Conservation (phyloP, 2,797 vertebrate species). For the Dendrocincla fuliginosa region DNA sequence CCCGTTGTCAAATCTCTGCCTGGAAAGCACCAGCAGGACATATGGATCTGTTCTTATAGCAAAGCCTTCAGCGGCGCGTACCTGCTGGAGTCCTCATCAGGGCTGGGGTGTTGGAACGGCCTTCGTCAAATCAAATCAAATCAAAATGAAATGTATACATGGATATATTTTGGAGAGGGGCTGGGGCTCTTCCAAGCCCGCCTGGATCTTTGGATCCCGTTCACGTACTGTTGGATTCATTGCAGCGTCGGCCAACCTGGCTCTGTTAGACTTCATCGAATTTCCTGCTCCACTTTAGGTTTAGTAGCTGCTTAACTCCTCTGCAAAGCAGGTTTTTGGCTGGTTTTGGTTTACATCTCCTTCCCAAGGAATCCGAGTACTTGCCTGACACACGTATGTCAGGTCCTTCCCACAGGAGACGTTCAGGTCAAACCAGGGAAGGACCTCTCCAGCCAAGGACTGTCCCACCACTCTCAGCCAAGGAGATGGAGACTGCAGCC, state of each 20-base stretch:
- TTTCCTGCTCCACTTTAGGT: background rate
- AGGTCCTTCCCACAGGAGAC: background rate
- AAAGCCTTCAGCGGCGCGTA: background rate
- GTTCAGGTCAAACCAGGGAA: background rate
- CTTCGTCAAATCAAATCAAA: background rate
- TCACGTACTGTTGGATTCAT: rapidly evolving
- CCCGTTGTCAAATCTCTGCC: background rate
- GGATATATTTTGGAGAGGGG: background rate
- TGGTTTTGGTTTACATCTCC: background rate
- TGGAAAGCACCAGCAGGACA: background rate
- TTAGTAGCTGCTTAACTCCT: background rate
- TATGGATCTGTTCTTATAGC: background rate
- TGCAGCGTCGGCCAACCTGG: background rate
- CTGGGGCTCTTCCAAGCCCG: background rate
- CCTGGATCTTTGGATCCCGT: background rate
- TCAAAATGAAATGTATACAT: background rate
- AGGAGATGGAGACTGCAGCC: background rate
- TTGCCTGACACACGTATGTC: background rate
- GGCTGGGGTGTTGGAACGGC: background rate
- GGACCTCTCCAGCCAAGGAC: background rate
- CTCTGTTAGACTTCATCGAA: background rate
- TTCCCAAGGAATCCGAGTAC: background rate
- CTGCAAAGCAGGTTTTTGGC: background rate
- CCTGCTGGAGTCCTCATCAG: background rate
- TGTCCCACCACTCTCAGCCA: background rate